Conservation (phyloP, 2,113 vertebrate species). For the Saiga tatarica region DNA sequence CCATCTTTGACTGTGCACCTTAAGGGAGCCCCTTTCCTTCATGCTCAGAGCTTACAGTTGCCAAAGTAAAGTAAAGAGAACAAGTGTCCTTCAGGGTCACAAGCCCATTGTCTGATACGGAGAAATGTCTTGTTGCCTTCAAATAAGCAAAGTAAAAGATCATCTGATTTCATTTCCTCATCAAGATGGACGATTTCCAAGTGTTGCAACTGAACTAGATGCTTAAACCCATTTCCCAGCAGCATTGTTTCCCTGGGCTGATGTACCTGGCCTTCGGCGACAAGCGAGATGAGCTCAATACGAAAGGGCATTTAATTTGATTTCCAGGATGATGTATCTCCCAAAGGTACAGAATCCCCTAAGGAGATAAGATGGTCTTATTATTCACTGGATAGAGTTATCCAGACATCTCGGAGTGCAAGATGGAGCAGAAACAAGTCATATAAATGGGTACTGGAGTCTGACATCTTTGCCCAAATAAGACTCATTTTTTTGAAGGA, state of each 20-base stretch:
- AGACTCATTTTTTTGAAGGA: neutral
- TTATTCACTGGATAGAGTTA: conserved; percentile 26
- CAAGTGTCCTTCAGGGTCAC: neutral
- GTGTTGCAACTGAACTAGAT: neutral
- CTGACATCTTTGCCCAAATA: neutral
- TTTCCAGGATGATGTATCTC: conserved; percentile 47
- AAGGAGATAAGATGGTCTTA: neutral
- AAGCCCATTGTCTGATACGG: neutral
- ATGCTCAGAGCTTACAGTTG: neutral
- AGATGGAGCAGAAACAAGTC: neutral
- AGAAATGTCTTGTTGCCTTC: neutral
- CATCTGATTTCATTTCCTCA: conserved; percentile 51
- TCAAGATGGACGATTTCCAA: conserved; percentile 53
- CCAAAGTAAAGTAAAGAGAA: neutral
- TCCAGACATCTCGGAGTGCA: neutral
- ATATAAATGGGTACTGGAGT: neutral
- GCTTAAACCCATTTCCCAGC: conserved; percentile 15
- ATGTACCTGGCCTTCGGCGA: neutral
- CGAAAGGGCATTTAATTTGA: conserved; percentile 56
- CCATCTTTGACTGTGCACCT: neutral
- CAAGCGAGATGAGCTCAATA: neutral
- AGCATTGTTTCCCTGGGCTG: neutral
- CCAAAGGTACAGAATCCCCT: conserved; percentile 30
- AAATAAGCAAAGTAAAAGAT: conserved; percentile 25
- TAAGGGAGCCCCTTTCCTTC: neutral